phyloP scores from a whole-genome alignment of 2,113 vertebrate species.

The Eurystomus gularis region DNA sequence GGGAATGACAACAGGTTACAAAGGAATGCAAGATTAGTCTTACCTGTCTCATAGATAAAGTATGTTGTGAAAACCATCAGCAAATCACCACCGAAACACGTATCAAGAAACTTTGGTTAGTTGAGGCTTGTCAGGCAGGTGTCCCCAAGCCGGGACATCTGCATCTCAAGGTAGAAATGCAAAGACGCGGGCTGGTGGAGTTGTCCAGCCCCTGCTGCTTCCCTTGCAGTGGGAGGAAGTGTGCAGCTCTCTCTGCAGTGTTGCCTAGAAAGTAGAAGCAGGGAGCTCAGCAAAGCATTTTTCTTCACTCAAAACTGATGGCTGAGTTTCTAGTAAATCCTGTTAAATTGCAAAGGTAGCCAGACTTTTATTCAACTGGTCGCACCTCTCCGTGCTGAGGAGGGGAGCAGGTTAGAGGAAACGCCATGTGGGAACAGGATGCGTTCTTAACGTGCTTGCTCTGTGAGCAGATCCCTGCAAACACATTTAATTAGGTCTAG shows the following conservation, averaged over 20 bases:
- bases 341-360: neutral
- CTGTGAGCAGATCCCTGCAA: neutral
- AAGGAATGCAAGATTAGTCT: neutral
- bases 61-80: neutral
- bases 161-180: neutral
- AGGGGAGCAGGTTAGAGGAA: neutral
- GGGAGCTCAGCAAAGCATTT: neutral
- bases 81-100: neutral
- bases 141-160: neutral
- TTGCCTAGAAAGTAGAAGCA: neutral
- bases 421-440: accelerated
- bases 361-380: neutral
- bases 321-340: neutral
- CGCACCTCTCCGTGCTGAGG: accelerated
- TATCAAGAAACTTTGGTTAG: neutral
- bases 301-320: neutral
- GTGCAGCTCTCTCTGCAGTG: neutral
- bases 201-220: neutral
- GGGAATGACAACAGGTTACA: neutral
- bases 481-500: neutral
- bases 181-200: neutral
- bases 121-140: neutral
- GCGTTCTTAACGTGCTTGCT: neutral
- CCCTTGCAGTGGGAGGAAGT: accelerated
- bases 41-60: neutral